phyloP scores from a whole-genome alignment of 2,888 invertebrate species.

The Sialis fuliginosa region DNA sequence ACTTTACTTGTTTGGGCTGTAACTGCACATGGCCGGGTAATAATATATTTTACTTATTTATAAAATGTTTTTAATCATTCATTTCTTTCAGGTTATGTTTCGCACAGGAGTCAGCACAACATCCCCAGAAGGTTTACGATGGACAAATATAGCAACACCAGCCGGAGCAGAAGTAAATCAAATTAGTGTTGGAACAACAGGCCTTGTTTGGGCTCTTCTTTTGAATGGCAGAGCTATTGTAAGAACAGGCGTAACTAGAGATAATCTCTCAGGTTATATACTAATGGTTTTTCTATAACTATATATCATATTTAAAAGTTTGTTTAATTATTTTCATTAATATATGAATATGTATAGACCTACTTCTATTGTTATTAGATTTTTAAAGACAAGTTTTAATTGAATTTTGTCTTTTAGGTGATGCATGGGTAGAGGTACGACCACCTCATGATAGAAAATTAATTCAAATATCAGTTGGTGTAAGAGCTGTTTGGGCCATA shows the following conservation, averaged over 20 bases:
- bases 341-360: not conserved
- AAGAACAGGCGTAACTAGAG: conserved; percentile 66
- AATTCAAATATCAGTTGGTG: conserved; percentile 64
- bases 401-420: conserved; percentile 25
- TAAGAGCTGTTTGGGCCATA: conserved; percentile 61
- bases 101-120: conserved; percentile 62
- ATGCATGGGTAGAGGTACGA: conserved; percentile 65
- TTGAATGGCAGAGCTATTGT: conserved; percentile 71
- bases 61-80: not conserved
- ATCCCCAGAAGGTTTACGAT: conserved; percentile 75
- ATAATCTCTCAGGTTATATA: conserved; percentile 43
- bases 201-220: conserved; percentile 73
- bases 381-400: not conserved
- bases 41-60: not conserved
- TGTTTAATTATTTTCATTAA: not conserved
- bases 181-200: conserved; percentile 71
- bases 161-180: conserved; percentile 68
- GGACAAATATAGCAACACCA: conserved; percentile 63
- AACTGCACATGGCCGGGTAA: conserved; percentile 71
- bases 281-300: not conserved
- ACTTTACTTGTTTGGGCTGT: conserved; percentile 81
- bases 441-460: conserved; percentile 56
- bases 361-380: not conserved
- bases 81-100: conserved; percentile 52
- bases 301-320: not conserved